Base-by-base conservation (phyloP, 2,888 invertebrate species). In the Orchesellides sinensis region DNA sequence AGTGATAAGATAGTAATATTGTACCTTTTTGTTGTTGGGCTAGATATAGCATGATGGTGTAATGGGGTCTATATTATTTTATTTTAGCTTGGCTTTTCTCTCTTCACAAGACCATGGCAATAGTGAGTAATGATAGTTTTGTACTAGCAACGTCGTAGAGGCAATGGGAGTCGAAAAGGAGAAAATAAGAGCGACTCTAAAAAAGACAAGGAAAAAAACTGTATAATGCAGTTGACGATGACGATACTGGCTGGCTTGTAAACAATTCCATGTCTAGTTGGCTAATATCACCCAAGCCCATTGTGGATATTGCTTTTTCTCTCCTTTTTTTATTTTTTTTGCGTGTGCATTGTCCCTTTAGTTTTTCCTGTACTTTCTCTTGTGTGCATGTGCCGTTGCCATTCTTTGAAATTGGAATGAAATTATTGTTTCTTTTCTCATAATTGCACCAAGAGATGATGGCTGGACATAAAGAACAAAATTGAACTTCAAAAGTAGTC, bases 361-460 rank as follows among this genome's bases (percentile, higher is more conserved):
- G 29, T 32, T 32, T 32, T 32, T 32, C 32, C 10, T 40, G 10
- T 40, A 19, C 21, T 2, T 32, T 54, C 54, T 14, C 32, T 10
- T 23, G 59, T 72, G 72, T 72, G 72, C 72, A 72, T 72, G 72
- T 59, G 40, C 27, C 45, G 23, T 47, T 49, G 40, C 65, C 74
- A 74, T 74, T 74, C 63, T 40, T 32, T 40, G 45, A 40, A 74
- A 52, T 74, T 52, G 74, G 29, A 77, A 49, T 56, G 66, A 40
- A 77, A 77, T 77, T 65, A 65, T 75, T 77, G 47, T 66, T 68
- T 68, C 73, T 63, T 49, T 23, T 56, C 32, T 49, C 49, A 40
- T 40, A 17, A n/a, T n/a, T n/a, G n/a, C n/a, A n/a, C n/a, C n/a
- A n/a, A n/a, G n/a, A 35, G 69, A 21, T 27, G 54, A 21, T n/a